Evolutionary conservation across 2,113 vertebrate genomes (phyloP).

Genomic region (Cygnus buccinator): DNA sequence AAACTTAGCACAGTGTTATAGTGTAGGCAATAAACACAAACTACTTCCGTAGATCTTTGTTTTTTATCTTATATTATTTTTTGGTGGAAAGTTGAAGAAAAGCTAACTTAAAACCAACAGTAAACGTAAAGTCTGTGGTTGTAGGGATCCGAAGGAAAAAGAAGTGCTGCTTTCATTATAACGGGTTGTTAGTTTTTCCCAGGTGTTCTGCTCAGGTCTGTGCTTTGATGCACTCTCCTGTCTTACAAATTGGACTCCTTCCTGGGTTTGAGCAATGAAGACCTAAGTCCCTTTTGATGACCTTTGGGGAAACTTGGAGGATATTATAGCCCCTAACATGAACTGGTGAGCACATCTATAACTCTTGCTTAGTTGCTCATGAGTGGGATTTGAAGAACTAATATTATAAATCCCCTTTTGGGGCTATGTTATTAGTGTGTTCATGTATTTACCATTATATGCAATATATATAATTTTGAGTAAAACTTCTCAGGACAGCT

Average conservation of each 20-base stretch:
- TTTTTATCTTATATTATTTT: not conserved
- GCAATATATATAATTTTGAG: not conserved
- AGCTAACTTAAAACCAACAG: not conserved
- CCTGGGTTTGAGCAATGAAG: not conserved
- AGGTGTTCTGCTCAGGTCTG: not conserved
- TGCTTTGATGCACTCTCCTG: not conserved
- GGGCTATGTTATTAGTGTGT: not conserved
- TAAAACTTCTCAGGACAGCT: not conserved
- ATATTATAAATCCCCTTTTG: not conserved
- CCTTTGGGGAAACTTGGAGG: not conserved
- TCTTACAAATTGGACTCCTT: not conserved
- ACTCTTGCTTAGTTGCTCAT: not conserved
- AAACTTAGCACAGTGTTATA: not conserved
- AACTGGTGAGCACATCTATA: not conserved
- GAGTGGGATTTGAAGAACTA: not conserved
- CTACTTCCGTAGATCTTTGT: not conserved
- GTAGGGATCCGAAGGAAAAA: not conserved
- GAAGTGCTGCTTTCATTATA: not conserved
- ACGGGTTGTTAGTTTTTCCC: not conserved
- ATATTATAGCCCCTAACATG: not conserved
- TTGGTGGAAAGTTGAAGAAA: not conserved
- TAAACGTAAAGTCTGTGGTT: not conserved
- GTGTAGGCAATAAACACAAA: not conserved
- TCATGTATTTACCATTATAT: not conserved
- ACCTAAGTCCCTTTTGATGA: not conserved